These are phyloP conservation scores for Drosophila hamatofila DNA, from an alignment of 2,888 invertebrate genomes.

Conservation along the genomic window DNA sequence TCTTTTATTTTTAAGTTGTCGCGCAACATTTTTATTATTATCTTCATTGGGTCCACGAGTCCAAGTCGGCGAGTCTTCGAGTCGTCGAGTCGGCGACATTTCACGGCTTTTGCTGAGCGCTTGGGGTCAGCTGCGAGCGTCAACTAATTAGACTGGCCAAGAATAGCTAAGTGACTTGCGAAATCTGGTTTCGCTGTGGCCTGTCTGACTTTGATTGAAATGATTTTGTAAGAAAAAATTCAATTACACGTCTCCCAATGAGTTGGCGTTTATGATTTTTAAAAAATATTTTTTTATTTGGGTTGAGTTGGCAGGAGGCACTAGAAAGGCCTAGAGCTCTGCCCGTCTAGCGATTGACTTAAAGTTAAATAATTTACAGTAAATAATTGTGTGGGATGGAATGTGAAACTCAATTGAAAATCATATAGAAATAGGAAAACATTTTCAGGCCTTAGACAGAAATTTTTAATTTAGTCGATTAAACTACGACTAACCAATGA, in stretches of 20 bases:
- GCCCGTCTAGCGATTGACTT: not conserved
- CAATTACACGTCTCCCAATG: constrained; percentile 35
- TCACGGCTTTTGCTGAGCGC: constrained; percentile 6
- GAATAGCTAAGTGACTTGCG: constrained; percentile 44
- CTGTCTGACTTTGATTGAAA: constrained; percentile 52
- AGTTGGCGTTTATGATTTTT: constrained; percentile 39
- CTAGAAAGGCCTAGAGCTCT: not conserved
- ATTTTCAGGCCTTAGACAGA: no score
- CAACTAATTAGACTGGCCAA: constrained; percentile 33
- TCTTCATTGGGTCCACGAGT: constrained; percentile 33
- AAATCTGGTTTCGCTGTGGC: constrained; percentile 23
- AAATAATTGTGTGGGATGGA: not conserved
- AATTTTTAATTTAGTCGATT: no score
- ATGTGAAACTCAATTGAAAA: not conserved
- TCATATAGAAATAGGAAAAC: not conserved
- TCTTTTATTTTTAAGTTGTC: constrained; percentile 4
- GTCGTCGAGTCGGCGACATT: constrained; percentile 19
- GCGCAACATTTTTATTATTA: constrained; percentile 15
- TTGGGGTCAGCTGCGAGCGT: constrained; percentile 30
- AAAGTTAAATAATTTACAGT: not conserved
- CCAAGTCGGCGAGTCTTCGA: constrained; percentile 27
- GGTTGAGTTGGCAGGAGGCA: constrained; percentile 15
- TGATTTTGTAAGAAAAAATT: constrained; percentile 45
- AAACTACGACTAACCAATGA: no score
- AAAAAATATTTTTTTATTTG: constrained; percentile 14